A percentile compares a stretch with the other conserved stretches of the same genome.
phyloP scores from a whole-genome alignment of 2,797 vertebrate species.

The Arnoldichthys spilopterus region DNA sequence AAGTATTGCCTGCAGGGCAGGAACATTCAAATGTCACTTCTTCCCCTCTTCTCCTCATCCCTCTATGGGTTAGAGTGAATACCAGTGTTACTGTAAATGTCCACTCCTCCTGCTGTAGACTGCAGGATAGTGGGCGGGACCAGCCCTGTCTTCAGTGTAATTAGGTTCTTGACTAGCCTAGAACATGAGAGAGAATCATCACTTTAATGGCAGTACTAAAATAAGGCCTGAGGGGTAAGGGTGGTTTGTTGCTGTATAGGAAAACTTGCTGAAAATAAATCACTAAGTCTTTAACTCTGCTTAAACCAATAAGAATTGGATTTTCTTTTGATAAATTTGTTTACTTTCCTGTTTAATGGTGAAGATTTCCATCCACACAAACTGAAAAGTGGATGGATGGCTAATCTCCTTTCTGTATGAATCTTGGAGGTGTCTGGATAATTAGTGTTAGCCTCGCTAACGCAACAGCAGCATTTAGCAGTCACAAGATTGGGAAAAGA shows the following conservation, averaged over 20 bases:
- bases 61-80: constrained; percentile 60
- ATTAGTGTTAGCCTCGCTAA: constrained; percentile 9
- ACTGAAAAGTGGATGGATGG: not conserved
- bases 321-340: not conserved
- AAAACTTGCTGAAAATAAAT: not conserved
- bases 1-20: not conserved
- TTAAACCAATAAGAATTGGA: not conserved
- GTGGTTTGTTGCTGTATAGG: not conserved
- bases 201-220: constrained; percentile 33
- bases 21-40: constrained; percentile 44
- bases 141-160: constrained; percentile 80
- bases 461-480: not conserved
- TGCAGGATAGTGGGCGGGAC: constrained; percentile 77
- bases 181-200: constrained; percentile 66
- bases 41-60: constrained; percentile 38
- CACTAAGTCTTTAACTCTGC: not conserved
- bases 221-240: not conserved
- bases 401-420: not conserved
- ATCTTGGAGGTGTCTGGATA: not conserved
- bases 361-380: not conserved
- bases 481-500: constrained; percentile 13
- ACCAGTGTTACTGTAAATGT: constrained; percentile 75
- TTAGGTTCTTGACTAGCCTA: constrained; percentile 85
- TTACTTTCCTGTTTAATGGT: not conserved
- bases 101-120: constrained; percentile 76